Evolutionary conservation across 2,888 invertebrate genomes (phyloP), one percentile per base, ranked within the genome.

Genomic region (Noctuana brunneofusca): DNA sequence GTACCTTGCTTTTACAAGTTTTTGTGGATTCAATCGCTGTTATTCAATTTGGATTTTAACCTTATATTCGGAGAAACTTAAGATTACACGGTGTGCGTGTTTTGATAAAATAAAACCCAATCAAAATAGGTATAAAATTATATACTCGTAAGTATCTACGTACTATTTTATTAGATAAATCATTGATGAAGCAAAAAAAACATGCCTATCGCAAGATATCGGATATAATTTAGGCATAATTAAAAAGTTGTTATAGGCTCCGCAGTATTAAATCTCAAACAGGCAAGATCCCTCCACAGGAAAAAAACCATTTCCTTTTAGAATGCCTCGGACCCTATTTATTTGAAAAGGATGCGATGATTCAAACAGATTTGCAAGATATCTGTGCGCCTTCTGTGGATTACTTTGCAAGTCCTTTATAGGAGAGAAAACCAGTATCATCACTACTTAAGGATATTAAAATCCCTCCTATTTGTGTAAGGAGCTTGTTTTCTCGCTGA

Each of bases 361-460:
- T 87, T 89, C 80, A 87, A 87, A 83, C 86, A 89, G 90, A 91
- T 91, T 89, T 83, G 83, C 81, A 80, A 84, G 87, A 86, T 86
- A 86, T 84, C 87, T 82, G 78, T 76, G 70, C 83, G 86, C 83
- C 82, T 80, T 86, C 87, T 81, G 83, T 80, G 88, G 90, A 91
- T 91, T 90, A 91, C 89, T 89, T 89, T 86, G 90, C 91, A 88
- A 89, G 84, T 89, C 88, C 84, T 90, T 89, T 89, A 88, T 89
- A 80, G 78, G 75, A 80, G 74, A 77, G 78, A 80, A 84, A 84
- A 81, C 79, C 84, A 80, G 87, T 89, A 89, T 86, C 83, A 86
- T 87, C 88, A 86, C 89, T 91, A 90, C 91, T 91, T 90, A 91
- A 83, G 85, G 87, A 89, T 91, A 91, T 91, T 91, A 91, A 89